Conservation (phyloP, 92 coral and sea anemone species). For the Palythoa caribaeorum region DNA sequence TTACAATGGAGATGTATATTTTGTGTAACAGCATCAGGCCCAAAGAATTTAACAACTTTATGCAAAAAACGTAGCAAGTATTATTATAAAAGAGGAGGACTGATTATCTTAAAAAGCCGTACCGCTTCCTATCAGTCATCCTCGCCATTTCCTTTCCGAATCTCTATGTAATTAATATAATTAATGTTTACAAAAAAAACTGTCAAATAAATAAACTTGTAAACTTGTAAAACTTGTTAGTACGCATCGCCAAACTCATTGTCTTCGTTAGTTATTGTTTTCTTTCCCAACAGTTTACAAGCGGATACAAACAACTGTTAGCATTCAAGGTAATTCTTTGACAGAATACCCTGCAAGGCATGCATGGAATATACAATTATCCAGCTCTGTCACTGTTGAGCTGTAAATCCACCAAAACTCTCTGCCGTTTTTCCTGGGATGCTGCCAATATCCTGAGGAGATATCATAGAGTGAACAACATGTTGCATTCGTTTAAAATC, state of each 20-base stretch:
- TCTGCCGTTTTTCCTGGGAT: constrained; percentile 69
- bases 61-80: constrained; percentile 21
- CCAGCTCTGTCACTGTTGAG: constrained; percentile 84
- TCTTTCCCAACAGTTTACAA: constrained; percentile 3
- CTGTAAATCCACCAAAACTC: constrained; percentile 69
- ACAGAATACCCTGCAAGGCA: constrained; percentile 68
- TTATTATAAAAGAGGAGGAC: no score
- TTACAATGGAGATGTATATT: constrained; percentile 47
- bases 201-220: no score
- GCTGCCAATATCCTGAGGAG: constrained; percentile 73
- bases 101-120: no score
- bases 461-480: constrained; percentile 54
- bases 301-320: constrained; percentile 22
- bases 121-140: no score
- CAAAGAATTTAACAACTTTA: neutral
- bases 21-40: constrained; percentile 13
- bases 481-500: constrained; percentile 61
- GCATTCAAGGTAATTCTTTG: neutral
- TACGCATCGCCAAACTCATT: constrained; percentile 18
- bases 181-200: no score
- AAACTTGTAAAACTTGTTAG: no score
- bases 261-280: neutral
- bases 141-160: no score
- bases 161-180: no score
- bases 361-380: constrained; percentile 54